Percentiles rank a stretch among this genome's conserved stretches.
Evolutionary conservation across 2,888 invertebrate genomes (phyloP).

Genomic region (Uloborus plumipes): DNA sequence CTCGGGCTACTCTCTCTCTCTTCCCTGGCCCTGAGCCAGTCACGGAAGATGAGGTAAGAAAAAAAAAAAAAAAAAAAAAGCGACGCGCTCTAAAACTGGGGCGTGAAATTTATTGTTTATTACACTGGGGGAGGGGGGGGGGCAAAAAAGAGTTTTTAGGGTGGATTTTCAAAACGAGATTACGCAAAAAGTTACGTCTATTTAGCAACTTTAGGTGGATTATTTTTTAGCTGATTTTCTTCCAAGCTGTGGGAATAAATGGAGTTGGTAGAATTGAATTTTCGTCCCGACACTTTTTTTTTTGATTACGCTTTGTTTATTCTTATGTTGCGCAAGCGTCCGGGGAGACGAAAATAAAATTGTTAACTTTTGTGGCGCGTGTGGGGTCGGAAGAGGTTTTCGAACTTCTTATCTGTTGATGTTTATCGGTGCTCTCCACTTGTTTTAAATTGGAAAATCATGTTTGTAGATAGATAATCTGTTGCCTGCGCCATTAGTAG

Average conservation of each 20-base stretch:
- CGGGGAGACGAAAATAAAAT: too few relatives aligned
- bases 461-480: too few relatives aligned
- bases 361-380: too few relatives aligned
- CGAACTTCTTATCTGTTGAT: too few relatives aligned
- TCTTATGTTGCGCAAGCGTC: too few relatives aligned
- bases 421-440: too few relatives aligned
- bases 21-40: slow-evolving; percentile 13
- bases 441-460: too few relatives aligned
- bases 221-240: background rate
- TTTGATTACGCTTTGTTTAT: too few relatives aligned
- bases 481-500: too few relatives aligned
- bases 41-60: background rate
- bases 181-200: slow-evolving; percentile 17
- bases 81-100: background rate
- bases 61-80: background rate
- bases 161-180: slow-evolving; percentile 1
- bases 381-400: too few relatives aligned
- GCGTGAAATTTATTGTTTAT: slow-evolving; percentile 33
- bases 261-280: background rate
- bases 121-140: background rate
- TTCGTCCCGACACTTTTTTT: too few relatives aligned
- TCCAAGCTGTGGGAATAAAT: background rate
- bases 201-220: background rate
- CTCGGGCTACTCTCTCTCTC: slow-evolving; percentile 1
- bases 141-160: background rate